Evolutionary conservation across 1,140 invertebrate genomes (phyloP), one percentile per base, ranked within the genome.

Genomic region (Philopotamus ludificatus): DNA sequence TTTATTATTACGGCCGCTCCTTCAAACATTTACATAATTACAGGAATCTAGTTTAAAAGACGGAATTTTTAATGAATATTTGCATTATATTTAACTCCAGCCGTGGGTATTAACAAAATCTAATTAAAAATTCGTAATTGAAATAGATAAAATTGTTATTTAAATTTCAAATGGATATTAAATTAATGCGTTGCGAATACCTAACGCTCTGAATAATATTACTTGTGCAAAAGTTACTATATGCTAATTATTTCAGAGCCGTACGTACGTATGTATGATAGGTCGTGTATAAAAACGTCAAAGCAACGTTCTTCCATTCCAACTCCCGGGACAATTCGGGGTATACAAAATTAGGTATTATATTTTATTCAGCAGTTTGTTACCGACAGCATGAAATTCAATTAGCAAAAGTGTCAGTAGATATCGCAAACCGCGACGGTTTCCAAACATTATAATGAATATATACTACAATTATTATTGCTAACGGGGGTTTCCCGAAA

Each of bases 11-110:
- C n/a, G n/a, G n/a, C n/a, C n/a, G n/a, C n/a, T n/a, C n/a, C n/a
- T n/a, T n/a, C n/a, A 54, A 49, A 49, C 15, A 25, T 34, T 54
- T 54, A 34, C 41, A 54, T 21, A 54, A 54, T 54, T 54, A 54
- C 41, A 15, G 21, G 15, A 20, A 41, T 57, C 22, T 8, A 15
- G 42, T 3, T 44, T 15, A 44, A 44, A 44, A 44, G n/a, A 44
- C 42, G 42, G 16, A n/a, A n/a, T n/a, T n/a, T n/a, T n/a, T n/a
- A n/a, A n/a, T n/a, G n/a, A n/a, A n/a, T n/a, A n/a, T n/a, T n/a
- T n/a, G n/a, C n/a, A n/a, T n/a, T n/a, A n/a, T n/a, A n/a, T n/a
- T 44, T 44, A 44, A 2, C 42, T 12, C 12, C 20, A 12, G 42
- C n/a, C 20, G 3, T 15, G 20, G 20, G 20, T 44, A 44, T 2